Conservation (phyloP, 2,113 vertebrate genomes). For the Myotis yumanensis region DNA sequence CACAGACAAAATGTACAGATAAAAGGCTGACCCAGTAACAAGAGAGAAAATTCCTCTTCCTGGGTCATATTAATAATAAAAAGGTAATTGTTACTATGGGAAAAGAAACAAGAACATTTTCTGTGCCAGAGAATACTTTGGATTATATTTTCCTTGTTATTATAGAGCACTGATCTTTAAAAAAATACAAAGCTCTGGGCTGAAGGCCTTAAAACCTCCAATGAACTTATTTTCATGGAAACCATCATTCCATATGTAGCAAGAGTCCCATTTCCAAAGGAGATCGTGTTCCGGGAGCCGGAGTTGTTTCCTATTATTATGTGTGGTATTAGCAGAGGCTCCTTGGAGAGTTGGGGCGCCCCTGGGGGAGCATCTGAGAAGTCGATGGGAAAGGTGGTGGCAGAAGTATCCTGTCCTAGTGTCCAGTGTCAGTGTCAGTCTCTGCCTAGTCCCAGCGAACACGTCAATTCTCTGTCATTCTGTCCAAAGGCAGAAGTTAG, state of each 20-base stretch:
- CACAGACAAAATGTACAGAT: not conserved
- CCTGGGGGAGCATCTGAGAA: not conserved
- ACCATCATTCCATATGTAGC: not conserved
- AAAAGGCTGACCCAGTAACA: not conserved
- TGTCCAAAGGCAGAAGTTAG: not conserved
- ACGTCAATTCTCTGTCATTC: not conserved
- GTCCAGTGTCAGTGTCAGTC: not conserved
- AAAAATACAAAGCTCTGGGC: not conserved
- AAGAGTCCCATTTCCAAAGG: not conserved
- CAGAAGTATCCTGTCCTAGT: not conserved
- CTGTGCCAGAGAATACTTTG: not conserved
- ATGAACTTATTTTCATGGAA: constrained; percentile 38
- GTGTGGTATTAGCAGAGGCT: not conserved
- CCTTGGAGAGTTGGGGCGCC: not conserved
- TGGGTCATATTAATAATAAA: not conserved
- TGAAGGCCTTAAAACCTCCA: constrained; percentile 4
- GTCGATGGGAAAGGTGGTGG: not conserved
- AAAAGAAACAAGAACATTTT: not conserved
- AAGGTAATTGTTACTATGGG: not conserved
- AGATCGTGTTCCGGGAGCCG: not conserved
- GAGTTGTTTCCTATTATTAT: not conserved
- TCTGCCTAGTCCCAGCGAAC: not conserved
- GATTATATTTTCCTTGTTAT: constrained; percentile 1
- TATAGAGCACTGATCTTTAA: not conserved
- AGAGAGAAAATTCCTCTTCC: not conserved